These are phyloP conservation scores for Pachydiplax longipennis DNA, from an alignment of 2,888 invertebrate species.

Conservation along the genomic window DNA sequence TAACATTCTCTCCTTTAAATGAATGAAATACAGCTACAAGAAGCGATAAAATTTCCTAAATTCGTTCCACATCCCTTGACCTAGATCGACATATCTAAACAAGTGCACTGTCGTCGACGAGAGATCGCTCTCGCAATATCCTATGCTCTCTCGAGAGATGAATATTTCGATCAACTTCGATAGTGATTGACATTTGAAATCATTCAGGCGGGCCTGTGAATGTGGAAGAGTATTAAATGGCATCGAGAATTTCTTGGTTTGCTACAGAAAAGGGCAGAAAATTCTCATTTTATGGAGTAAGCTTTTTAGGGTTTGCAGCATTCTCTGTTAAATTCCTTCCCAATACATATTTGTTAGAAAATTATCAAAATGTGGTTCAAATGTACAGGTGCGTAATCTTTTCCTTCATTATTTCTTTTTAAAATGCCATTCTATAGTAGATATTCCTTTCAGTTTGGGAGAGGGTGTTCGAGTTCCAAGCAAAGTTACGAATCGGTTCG, in stretches of 20 bases:
- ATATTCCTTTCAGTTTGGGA: slow-evolving; percentile 64
- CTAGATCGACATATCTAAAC: slow-evolving; percentile 45
- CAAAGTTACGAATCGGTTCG: slow-evolving; percentile 62
- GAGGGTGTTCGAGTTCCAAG: slow-evolving; percentile 65
- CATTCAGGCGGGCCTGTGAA: background rate
- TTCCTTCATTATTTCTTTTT: slow-evolving; percentile 25
- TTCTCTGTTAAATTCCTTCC: slow-evolving; percentile 65
- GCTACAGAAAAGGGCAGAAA: slow-evolving; percentile 65
- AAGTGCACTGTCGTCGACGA: slow-evolving; percentile 40
- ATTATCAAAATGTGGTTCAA: slow-evolving; percentile 70
- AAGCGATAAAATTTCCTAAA: slow-evolving; percentile 18
- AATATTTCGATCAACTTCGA: slow-evolving; percentile 6
- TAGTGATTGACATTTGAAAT: slow-evolving; percentile 15
- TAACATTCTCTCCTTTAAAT: slow-evolving; percentile 11
- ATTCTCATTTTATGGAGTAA: slow-evolving; percentile 63
- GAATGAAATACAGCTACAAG: slow-evolving; percentile 10
- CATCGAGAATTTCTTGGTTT: slow-evolving; percentile 61
- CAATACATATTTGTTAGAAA: slow-evolving; percentile 68
- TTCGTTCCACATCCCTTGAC: slow-evolving; percentile 45
- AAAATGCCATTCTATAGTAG: slow-evolving; percentile 47
- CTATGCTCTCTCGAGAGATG: slow-evolving; percentile 7
- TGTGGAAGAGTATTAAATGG: background rate
- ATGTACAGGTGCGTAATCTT: slow-evolving; percentile 67
- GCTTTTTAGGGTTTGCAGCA: slow-evolving; percentile 60
- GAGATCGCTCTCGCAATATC: slow-evolving; percentile 38